Evolutionary conservation across 2,888 invertebrate genomes (phyloP).

Genomic region (Hydrotaea cyrtoneurina): DNA sequence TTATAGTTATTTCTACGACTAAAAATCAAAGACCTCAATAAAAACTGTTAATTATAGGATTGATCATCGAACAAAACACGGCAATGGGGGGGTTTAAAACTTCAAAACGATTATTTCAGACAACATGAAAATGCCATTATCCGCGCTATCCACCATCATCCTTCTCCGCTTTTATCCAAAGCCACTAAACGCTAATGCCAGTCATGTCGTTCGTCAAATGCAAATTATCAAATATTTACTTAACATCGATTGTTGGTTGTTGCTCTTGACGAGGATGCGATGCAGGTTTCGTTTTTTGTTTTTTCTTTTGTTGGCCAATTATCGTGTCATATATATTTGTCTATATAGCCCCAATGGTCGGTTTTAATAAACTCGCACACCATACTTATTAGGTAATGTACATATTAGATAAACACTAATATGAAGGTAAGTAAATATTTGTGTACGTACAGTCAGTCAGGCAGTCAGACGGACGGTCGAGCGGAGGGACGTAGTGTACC

Average conservation of each 20-base stretch:
- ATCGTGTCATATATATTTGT: conserved; percentile 34
- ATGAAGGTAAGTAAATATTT: conserved; percentile 30
- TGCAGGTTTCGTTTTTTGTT: not conserved
- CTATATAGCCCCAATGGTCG: not conserved
- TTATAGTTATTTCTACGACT: conserved; percentile 11
- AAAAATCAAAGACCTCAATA: conserved; percentile 38
- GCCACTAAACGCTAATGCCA: too few species aligned
- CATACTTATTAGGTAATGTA: conserved; percentile 10
- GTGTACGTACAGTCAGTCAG: not conserved
- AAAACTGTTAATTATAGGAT: conserved; percentile 61
- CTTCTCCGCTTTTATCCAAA: too few species aligned
- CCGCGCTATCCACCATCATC: not conserved
- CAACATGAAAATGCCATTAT: conserved; percentile 56
- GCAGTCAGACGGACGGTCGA: not conserved
- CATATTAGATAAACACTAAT: conserved; percentile 9
- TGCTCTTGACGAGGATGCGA: conserved; percentile 41
- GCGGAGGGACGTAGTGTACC: not conserved
- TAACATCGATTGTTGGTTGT: conserved; percentile 47
- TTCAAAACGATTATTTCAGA: conserved; percentile 13
- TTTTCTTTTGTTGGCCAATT: conserved; percentile 35
- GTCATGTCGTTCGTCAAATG: conserved; percentile 19
- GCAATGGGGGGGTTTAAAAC: conserved; percentile 25
- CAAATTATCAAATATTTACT: conserved; percentile 59
- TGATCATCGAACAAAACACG: conserved; percentile 52
- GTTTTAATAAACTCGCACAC: conserved; percentile 6